Evolutionary conservation across 1,140 invertebrate species (phyloP), one percentile per base, ranked within the genome.

Genomic region (Mya arenaria): DNA sequence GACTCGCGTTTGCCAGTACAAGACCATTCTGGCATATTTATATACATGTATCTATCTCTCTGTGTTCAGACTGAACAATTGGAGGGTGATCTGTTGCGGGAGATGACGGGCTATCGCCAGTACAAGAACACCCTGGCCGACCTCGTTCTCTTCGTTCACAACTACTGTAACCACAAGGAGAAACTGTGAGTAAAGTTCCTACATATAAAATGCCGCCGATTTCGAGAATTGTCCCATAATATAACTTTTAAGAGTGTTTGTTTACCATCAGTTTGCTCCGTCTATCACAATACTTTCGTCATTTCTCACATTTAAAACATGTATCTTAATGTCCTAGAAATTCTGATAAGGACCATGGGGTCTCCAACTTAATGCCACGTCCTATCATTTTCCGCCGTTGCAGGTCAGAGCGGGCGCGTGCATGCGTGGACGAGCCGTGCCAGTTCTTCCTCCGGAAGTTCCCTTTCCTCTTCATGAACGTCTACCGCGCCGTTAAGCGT

Each of bases 161-260:
- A 91, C 83, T 90, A 87, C 30, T 89, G 90, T 58, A 84, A 88
- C 8, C 90, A 91, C 60, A 89, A 87, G 48, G 90, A 91, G 48
- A 89, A 86, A 79, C 83, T 90, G 88, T 90, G 82, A 84, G 86
- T 85, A 25, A 19, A 5, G 8, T 8, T 15, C 32, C 17, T 75
- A 8, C 17, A 19, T 56, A 28, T 39, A 41, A 0, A 69, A 23
- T n/a, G n/a, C n/a, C n/a, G n/a, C n/a, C n/a, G n/a, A n/a, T n/a
- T n/a, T n/a, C n/a, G n/a, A n/a, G n/a, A n/a, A n/a, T n/a, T n/a
- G n/a, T n/a, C n/a, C n/a, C n/a, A n/a, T n/a, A n/a, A n/a, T n/a
- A n/a, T n/a, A n/a, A n/a, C n/a, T n/a, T n/a, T n/a, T n/a, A n/a
- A n/a, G n/a, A n/a, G n/a, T n/a, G n/a, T n/a, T n/a, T n/a, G n/a